Percentiles rank a stretch among this genome's conserved stretches.
Conservation (phyloP, 2,113 vertebrate species). For the Otocyon megalotis region DNA sequence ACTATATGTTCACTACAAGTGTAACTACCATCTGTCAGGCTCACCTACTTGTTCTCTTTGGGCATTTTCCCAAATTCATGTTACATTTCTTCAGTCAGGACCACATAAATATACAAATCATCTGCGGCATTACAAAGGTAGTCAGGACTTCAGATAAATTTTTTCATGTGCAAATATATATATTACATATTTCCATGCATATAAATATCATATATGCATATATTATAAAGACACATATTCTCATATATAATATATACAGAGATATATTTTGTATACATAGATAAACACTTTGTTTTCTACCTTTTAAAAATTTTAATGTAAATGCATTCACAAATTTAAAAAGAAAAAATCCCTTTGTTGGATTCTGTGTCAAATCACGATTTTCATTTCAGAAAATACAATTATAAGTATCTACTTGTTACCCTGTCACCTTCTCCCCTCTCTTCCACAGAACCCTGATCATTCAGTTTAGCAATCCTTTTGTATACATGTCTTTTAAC, state of each 20-base stretch:
- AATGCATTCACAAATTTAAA: background rate
- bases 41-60: background rate
- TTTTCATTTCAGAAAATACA: conserved; percentile 34
- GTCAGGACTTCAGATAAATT: background rate
- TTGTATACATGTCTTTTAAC: conserved; percentile 9
- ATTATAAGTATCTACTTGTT: background rate
- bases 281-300: background rate
- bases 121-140: background rate
- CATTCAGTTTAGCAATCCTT: background rate
- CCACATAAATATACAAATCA: background rate
- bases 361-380: background rate
- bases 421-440: background rate
- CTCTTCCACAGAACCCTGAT: background rate
- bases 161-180: background rate
- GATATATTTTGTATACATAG: background rate
- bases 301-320: conserved; percentile 8
- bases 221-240: background rate
- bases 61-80: background rate
- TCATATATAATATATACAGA: background rate
- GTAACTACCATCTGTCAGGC: background rate
- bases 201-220: background rate
- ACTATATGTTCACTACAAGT: background rate
- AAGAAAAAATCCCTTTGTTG: background rate
- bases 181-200: background rate
- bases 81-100: background rate